Conservation (phyloP, 2,888 invertebrate species). For the Phengaris alcon region DNA sequence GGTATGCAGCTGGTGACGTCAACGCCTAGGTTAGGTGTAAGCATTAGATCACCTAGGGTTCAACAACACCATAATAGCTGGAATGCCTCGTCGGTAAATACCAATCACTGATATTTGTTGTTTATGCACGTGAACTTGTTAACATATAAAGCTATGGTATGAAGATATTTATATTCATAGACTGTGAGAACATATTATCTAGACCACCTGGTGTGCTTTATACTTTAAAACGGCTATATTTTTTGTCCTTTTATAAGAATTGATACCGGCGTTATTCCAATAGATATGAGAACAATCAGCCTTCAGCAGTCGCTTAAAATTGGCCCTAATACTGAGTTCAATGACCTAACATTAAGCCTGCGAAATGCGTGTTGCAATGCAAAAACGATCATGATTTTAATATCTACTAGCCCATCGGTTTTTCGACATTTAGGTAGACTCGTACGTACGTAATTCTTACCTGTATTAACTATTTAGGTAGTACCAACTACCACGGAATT, state of each 20-base stretch:
- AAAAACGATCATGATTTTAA: background rate
- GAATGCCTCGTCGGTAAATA: conserved; percentile 30
- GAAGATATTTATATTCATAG: background rate
- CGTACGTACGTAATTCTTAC: background rate
- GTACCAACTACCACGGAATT: background rate
- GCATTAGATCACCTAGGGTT: conserved; percentile 47
- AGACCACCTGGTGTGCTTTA: background rate
- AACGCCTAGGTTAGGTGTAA: conserved; percentile 29
- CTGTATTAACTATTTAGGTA: background rate
- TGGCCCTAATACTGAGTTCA: conserved; percentile 1
- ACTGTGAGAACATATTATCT: background rate
- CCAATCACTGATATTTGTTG: conserved; percentile 28
- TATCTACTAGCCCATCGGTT: background rate
- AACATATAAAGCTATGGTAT: background rate
- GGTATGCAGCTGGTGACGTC: conserved; percentile 27
- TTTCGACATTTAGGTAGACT: background rate
- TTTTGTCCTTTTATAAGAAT: too few species aligned
- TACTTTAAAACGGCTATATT: too few species aligned
- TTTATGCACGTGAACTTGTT: conserved; percentile 9
- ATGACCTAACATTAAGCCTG: background rate
- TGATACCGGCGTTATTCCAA: too few species aligned
- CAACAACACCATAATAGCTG: conserved; percentile 44
- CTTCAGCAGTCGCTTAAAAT: background rate
- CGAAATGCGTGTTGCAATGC: conserved; percentile 17
- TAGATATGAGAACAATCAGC: too few species aligned